Base-by-base conservation (phyloP, 2,888 invertebrate genomes). In the Pyrocoelia pectoralis region DNA sequence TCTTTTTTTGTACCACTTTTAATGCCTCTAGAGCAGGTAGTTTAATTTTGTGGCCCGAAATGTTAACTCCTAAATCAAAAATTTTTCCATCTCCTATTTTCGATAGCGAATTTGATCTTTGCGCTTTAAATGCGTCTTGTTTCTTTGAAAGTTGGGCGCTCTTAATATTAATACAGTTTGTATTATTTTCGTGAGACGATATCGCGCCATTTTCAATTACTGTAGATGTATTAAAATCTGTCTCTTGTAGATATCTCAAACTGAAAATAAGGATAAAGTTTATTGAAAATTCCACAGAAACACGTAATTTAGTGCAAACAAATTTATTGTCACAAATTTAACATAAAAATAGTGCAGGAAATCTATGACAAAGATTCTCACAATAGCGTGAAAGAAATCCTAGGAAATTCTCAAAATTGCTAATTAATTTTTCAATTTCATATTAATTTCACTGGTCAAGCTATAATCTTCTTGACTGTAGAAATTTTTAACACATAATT, bases 241-340 rank as follows among this genome's bases (percentile, higher is more conserved):
- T 82, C 9, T 46, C 46, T 83, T 86, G 89, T 46, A 91, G 82
- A 75, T 89, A 87, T 51, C 87, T 86, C 66, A 91, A 83, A 69
- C 91, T 91, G 75, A 56, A 78, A 9, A 49, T 40, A 13, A 15
- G 5, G 4, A 24, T 24, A 24, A 24, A 2, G 1, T 9, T 13
- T 17, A 17, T 10, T 53, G 13, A 19, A n/a, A 10, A 40, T 40
- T 17, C 1, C 12, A 9, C 0, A 48, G 12, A 49, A 19, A 13
- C 33, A 3, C n/a, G n/a, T n/a, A n/a, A n/a, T n/a, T n/a, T n/a
- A n/a, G n/a, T n/a, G n/a, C n/a, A n/a, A n/a, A n/a, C n/a, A n/a
- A n/a, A n/a, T n/a, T n/a, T n/a, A n/a, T n/a, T n/a, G n/a, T n/a
- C n/a, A n/a, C n/a, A n/a, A n/a, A n/a, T n/a, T n/a, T n/a, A n/a